Evolutionary conservation across 1,140 invertebrate species (phyloP), one percentile per base, ranked within the genome.

Genomic region (Listronotus bonariensis): DNA sequence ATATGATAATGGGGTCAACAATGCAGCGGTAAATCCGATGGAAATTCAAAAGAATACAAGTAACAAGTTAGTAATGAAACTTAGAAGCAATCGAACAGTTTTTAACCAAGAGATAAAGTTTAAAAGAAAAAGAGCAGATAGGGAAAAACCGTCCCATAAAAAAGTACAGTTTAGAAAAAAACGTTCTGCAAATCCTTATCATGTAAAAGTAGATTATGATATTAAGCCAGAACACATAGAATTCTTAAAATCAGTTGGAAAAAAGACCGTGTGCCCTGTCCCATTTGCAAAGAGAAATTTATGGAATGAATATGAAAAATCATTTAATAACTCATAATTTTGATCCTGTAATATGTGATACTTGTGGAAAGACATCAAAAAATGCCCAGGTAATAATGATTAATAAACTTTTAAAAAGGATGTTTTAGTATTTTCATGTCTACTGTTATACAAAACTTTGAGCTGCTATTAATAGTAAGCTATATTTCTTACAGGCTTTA

Each of bases 281-380:
- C 61, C 11, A 43, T 54, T 31, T 63, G 61, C 38, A 26, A 32
- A 54, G 32, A 34, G 53, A 45, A 31, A 48, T 63, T 20, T 63
- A 46, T 26, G 61, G 61, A 6, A 56, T 63, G 53, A 63, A 63
- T 38, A 48, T 63, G 43, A 63, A 63, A 46, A 63, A 63, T 15
- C 61, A 63, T 48, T 54, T 63, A 40, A 55, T 55, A 11, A 63
- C 61, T 11, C 61, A 63, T 55, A 54, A 63, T 31, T 55, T 55
- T 55, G 61, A 63, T 45, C 61, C 61, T 34, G 61, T 63, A 15
- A 56, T 53, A 18, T 63, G 61, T 31, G 34, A 55, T 14, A 55
- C 46, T n/a, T 63, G 61, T 56, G 61, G 61, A n/a, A 63, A 63
- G 48, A 55, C 51, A 14, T 63, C 61, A n/a, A 63, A 63, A 63